Evolutionary conservation across 2,113 vertebrate genomes (phyloP), one percentile per base, ranked within the genome.

Genomic region (Tetraodon nigroviridis): DNA sequence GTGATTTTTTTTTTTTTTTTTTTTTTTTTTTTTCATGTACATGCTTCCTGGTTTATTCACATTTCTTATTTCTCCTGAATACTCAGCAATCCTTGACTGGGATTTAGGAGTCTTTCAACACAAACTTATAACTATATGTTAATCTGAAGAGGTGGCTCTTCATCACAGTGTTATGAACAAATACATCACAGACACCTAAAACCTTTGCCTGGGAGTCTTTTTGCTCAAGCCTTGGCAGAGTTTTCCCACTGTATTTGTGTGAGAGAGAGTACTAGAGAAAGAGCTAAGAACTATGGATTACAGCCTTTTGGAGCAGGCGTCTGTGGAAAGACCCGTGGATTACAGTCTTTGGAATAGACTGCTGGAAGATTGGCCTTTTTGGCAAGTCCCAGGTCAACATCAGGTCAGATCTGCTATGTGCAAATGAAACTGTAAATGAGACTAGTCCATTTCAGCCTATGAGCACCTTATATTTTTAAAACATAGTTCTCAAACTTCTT

Each of bases 261-360:
- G 20, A 61, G 18, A 48, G 20, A 18, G 48, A 10, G 40, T 3
- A 19, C 46, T 3, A 21, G n/a, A 48, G 21, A 37, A 42, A 46
- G 52, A 46, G 54, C 22, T 24, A 24, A 24, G 22, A 49, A 37
- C 29, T 64, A 32, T 37, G 32, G 32, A 37, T 37, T 37, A 37
- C 32, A 37, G 32, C 11, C 32, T 37, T 37, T 37, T 37, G 32
- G 32, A 37, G 32, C 7, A 37, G 32, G 11, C 11, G 2, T 37
- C 32, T 37, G 11, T 12, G 32, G 32, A 54, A 52, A 64, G 5
- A 32, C 2, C 54, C 11, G 50, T 37, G 32, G 32, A 67, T 67
- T 20, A 4, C 20, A 51, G 52, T 61, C 45, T 61, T 66, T 58
- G 29, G n/a, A 61, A 68, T 53, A 24, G 44, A 64, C 37, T 58